phyloP scores from a whole-genome alignment of 2,888 invertebrate species.

The Entomobrya proxima region DNA sequence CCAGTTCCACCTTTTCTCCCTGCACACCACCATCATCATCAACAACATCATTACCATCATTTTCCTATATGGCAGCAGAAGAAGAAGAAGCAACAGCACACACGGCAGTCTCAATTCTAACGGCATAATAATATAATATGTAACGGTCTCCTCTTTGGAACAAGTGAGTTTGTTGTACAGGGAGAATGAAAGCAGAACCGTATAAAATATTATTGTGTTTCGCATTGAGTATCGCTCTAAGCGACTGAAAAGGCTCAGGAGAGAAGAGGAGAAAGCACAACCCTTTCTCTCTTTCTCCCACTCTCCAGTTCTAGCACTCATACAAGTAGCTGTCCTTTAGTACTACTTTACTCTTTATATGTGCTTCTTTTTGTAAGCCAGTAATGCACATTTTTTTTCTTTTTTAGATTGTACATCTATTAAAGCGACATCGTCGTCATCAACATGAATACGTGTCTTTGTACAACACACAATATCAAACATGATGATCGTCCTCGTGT shows the following conservation, averaged over 20 bases:
- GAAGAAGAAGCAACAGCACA: neutral
- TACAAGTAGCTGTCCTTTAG: too few species aligned
- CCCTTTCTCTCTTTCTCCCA: neutral
- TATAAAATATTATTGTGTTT: slow-evolving; percentile 35
- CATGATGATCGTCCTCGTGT: slow-evolving; percentile 8
- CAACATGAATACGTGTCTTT: neutral
- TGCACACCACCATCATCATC: neutral
- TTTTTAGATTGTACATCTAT: neutral
- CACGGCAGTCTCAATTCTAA: too few species aligned
- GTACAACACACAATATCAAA: slow-evolving; percentile 19
- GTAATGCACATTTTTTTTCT: neutral
- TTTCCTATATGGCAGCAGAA: neutral
- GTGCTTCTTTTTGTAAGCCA: too few species aligned
- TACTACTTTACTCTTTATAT: too few species aligned
- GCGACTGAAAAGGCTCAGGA: slow-evolving; percentile 26
- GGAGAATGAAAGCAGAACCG: slow-evolving; percentile 30
- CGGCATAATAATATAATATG: slow-evolving; percentile 20
- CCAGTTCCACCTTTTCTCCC: neutral
- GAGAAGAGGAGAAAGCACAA: neutral
- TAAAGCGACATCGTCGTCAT: neutral
- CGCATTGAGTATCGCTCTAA: slow-evolving; percentile 36
- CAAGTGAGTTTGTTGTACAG: neutral
- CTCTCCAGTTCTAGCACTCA: neutral
- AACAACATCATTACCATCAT: slow-evolving; percentile 13
- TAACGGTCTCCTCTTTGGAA: slow-evolving; percentile 2